phyloP scores from a whole-genome alignment of 2,797 vertebrate species.

The Benthosema pterotum region DNA sequence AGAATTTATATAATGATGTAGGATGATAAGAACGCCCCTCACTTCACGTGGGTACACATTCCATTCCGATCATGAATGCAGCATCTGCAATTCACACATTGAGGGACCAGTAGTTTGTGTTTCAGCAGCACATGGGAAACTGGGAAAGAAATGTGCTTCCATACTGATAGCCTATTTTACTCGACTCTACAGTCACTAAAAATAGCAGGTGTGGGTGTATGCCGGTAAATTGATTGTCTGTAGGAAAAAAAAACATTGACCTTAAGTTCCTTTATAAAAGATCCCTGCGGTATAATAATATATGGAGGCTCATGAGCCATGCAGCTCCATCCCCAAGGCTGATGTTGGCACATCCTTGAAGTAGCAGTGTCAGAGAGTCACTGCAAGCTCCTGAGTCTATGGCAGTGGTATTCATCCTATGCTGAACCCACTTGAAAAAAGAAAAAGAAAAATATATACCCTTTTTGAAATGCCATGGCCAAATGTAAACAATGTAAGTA shows the following conservation, averaged over 20 bases:
- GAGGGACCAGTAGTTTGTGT: too few relatives aligned
- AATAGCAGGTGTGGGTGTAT: conserved; percentile 35
- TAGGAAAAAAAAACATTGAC: conserved; percentile 36
- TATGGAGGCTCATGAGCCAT: conserved; percentile 54
- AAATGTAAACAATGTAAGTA: too few relatives aligned
- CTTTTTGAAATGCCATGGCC: too few relatives aligned
- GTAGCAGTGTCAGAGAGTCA: conserved; percentile 43
- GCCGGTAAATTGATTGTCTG: conserved; percentile 38
- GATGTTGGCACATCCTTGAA: conserved; percentile 53
- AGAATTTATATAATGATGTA: too few relatives aligned
- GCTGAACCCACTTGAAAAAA: too few relatives aligned
- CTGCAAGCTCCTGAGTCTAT: conserved; percentile 68
- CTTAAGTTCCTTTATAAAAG: conserved; percentile 38
- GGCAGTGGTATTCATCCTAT: conserved; percentile 35
- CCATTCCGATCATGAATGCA: too few relatives aligned
- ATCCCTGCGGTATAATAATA: conserved; percentile 57
- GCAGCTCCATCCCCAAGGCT: conserved; percentile 48
- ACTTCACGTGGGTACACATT: too few relatives aligned
- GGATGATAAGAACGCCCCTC: too few relatives aligned
- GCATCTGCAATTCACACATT: too few relatives aligned
- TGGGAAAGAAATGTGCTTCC: background rate
- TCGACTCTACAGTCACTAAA: conserved; percentile 39
- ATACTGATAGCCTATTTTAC: conserved; percentile 20
- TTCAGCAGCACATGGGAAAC: background rate
- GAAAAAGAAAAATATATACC: too few relatives aligned